phyloP scores from a whole-genome alignment of 2,797 vertebrate genomes.

The Staurois parvus region DNA sequence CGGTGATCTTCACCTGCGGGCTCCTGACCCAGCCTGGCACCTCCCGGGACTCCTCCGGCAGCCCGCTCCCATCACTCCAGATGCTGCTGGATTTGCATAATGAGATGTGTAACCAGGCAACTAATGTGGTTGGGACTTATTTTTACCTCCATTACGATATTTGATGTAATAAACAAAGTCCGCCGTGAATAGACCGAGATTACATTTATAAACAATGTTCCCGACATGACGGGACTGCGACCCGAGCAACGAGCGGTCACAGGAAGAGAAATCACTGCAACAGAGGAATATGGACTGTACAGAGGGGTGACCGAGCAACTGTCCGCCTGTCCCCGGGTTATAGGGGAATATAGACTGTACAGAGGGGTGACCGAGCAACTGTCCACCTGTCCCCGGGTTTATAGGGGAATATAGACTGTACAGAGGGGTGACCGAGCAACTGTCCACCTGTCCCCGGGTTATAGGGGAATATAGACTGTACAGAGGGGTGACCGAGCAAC shows the following conservation, averaged over 20 bases:
- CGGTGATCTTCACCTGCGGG: too few relatives aligned
- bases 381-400: neutral
- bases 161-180: slow-evolving; percentile 18
- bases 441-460: neutral
- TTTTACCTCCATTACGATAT: slow-evolving; percentile 12
- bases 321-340: neutral
- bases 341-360: neutral
- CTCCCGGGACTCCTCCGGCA: too few relatives aligned
- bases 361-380: too few relatives aligned
- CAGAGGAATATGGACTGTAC: too few relatives aligned
- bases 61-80: neutral
- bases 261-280: too few relatives aligned
- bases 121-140: slow-evolving; percentile 15
- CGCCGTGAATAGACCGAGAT: neutral
- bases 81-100: slow-evolving; percentile 11
- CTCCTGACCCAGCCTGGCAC: too few relatives aligned
- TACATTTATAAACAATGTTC: neutral
- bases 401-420: neutral
- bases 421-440: too few relatives aligned
- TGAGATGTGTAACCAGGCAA: slow-evolving; percentile 40
- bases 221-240: neutral
- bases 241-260: too few relatives aligned
- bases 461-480: neutral
- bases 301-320: too few relatives aligned
- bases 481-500: too few relatives aligned